Percentiles rank a stretch among this genome's conserved stretches.
These are phyloP conservation scores for Andrena flavipes DNA, from an alignment of 2,888 invertebrate species.

Conservation along the genomic window DNA sequence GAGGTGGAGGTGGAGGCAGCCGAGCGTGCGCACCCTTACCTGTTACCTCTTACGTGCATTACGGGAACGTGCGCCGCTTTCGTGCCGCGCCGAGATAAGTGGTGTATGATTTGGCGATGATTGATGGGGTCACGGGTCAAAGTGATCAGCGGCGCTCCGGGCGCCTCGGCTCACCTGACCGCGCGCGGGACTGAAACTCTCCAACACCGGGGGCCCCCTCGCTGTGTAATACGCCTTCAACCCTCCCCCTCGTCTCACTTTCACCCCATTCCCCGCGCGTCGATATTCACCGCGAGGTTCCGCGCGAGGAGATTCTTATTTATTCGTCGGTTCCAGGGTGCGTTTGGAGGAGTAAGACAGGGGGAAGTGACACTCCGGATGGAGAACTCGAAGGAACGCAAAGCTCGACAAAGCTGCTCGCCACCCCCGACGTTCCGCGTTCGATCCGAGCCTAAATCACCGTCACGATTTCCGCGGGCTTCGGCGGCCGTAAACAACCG, in stretches of 20 bases:
- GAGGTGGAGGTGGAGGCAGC: constrained; percentile 41
- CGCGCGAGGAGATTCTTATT: neutral
- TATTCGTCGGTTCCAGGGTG: neutral
- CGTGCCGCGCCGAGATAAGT: constrained; percentile 80
- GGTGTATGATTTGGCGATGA: constrained; percentile 84
- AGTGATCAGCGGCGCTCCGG: constrained; percentile 84
- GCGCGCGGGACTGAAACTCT: constrained; percentile 53
- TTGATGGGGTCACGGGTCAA: constrained; percentile 83
- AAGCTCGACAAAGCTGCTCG: too few relatives aligned
- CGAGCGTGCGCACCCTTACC: constrained; percentile 61
- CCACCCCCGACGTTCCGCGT: neutral
- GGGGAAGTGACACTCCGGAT: too few relatives aligned
- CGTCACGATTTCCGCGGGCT: constrained; percentile 19
- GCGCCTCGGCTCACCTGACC: constrained; percentile 82
- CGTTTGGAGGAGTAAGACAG: neutral
- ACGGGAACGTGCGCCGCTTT: constrained; percentile 80
- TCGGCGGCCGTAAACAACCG: constrained; percentile 29
- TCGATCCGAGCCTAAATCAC: neutral
- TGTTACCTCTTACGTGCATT: constrained; percentile 77
- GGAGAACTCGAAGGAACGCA: too few relatives aligned
- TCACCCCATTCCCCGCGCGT: constrained; percentile 13
- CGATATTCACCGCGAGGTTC: constrained; percentile 33
- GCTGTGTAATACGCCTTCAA: constrained; percentile 68
- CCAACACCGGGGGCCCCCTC: constrained; percentile 67
- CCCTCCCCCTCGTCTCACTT: constrained; percentile 31